Evolutionary conservation across 2,113 vertebrate species (phyloP).

Genomic region (Apteryx owenii): DNA sequence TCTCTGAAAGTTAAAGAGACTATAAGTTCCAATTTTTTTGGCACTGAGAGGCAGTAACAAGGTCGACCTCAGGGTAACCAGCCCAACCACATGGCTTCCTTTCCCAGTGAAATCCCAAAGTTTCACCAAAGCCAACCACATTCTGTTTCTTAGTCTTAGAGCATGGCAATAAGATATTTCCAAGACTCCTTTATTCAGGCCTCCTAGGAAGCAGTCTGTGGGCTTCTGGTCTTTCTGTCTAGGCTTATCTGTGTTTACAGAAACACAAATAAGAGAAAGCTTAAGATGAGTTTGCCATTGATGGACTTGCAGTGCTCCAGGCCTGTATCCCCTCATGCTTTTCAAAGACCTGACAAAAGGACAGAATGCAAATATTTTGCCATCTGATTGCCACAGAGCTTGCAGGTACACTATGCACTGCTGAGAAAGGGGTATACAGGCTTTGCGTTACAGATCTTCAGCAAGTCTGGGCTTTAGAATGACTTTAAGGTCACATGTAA

Average conservation of each 20-base stretch:
- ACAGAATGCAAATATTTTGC: not conserved
- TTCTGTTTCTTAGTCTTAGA: not conserved
- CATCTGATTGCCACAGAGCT: not conserved
- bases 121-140: not conserved
- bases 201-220: not conserved
- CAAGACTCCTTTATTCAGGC: not conserved
- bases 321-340: accelerated
- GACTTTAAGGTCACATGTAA: not conserved
- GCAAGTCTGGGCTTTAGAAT: not conserved
- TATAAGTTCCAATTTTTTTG: accelerated
- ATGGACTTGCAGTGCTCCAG: not conserved
- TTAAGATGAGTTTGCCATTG: not conserved
- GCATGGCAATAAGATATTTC: not conserved
- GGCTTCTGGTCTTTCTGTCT: not conserved
- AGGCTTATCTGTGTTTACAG: not conserved
- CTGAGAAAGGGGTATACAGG: not conserved
- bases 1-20: not conserved
- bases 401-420: not conserved
- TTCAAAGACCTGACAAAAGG: not conserved
- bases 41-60: not conserved
- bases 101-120: not conserved
- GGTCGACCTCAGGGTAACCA: not conserved
- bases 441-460: not conserved
- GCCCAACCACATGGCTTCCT: not conserved
- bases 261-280: not conserved